Percentiles rank a stretch among this genome's conserved stretches.
Evolutionary conservation across 1,140 invertebrate species (phyloP).

Genomic region (Teleogryllus occipitalis): DNA sequence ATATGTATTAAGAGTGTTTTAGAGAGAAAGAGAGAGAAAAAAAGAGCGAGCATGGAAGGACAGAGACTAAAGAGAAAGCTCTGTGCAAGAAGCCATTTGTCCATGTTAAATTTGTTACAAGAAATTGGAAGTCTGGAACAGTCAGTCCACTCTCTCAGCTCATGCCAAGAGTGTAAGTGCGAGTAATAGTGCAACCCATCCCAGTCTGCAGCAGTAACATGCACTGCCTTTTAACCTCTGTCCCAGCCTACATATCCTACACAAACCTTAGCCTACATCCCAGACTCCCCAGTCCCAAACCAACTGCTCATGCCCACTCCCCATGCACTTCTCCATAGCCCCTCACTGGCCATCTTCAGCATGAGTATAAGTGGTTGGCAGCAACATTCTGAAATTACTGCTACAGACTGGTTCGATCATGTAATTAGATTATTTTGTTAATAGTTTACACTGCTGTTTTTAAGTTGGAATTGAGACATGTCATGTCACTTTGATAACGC

Average conservation of each 20-base stretch:
- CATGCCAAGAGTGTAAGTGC: slow-evolving; percentile 1
- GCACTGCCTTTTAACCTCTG: background rate
- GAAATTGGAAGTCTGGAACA: slow-evolving; percentile 10
- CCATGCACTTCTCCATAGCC: background rate
- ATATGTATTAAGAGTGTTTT: slow-evolving; percentile 1
- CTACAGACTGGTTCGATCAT: slow-evolving; percentile 12
- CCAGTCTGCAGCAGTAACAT: slow-evolving; percentile 19
- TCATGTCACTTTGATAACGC: background rate
- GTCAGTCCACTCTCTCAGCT: slow-evolving; percentile 3
- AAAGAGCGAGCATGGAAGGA: slow-evolving; percentile 15
- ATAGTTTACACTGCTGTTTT: background rate
- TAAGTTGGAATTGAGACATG: slow-evolving; percentile 4
- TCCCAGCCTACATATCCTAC: background rate
- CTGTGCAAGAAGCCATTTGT: slow-evolving; percentile 15
- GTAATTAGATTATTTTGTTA: background rate
- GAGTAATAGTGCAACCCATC: slow-evolving; percentile 12
- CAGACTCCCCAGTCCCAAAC: background rate
- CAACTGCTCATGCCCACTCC: background rate
- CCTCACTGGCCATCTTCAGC: slow-evolving; percentile 2
- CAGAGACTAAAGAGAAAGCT: slow-evolving; percentile 23
- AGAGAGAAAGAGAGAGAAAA: background rate
- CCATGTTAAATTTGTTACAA: background rate
- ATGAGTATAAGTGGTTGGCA: slow-evolving; percentile 4
- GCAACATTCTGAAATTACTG: slow-evolving; percentile 12
- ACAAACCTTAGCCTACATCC: background rate